Base-by-base conservation (phyloP, 2,113 vertebrate genomes). In the Vireo altiloquus region DNA sequence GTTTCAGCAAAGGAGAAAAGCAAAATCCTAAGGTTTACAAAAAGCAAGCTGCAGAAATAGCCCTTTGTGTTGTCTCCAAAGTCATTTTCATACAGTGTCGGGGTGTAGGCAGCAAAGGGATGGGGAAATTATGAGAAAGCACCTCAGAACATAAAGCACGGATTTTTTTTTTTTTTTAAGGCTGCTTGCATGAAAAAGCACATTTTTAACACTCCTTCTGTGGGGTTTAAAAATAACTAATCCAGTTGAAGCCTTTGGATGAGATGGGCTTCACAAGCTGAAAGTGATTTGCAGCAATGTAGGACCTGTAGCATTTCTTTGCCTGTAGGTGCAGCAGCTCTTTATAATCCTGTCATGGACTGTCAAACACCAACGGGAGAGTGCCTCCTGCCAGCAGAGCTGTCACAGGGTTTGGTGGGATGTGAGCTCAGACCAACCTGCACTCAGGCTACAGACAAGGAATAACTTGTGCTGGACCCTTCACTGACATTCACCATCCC, bases 201-300 rank as follows among this genome's bases (percentile, higher is more conserved):
- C 82, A 50, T 94, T 97, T 97, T 97, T 94, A 95, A 96, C 97
- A 94, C 91, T 94, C 96, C 95, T 96, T 95, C 96, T 95, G 92
- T 90, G 83, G 87, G 59, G 74, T 95, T 87, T 92, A 92, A 96
- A 96, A 96, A 96, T 93, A 97, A 82, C 90, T 95, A 95, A 96
- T 95, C 91, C 92, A 89, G 69, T 94, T 59, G 71, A 90, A 96
- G 92, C 68, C 75, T 82, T 76, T 54, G 79, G 91, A 78, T 89
- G 82, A 93, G 88, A 90, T 57, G 72, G 83, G 90, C 87, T 92
- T 94, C 78, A 50, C 47, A 78, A 83, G 83, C 75, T 64, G 23
- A 82, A 81, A 84, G 87, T 47, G 94, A 81, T 92, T 68, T 66
- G 66, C 69, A 90, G 94, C 91, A 92, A 87, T 90, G 65, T 64